These are phyloP conservation scores for Lamprologus tigripictilis DNA, from an alignment of 2,113 vertebrate genomes.

Conservation along the genomic window DNA sequence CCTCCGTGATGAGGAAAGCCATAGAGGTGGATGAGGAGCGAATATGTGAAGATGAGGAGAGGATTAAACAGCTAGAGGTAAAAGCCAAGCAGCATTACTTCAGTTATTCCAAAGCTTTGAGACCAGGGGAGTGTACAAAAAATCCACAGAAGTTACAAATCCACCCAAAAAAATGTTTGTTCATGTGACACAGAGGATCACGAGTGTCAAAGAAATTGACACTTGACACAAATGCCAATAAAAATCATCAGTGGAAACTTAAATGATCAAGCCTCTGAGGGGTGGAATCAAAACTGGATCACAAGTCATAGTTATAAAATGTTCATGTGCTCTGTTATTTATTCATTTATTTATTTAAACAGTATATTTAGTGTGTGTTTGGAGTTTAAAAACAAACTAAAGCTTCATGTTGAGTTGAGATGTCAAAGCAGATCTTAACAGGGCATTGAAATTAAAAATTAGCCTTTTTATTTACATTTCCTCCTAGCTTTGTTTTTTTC, in stretches of 20 bases:
- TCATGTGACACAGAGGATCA: background rate
- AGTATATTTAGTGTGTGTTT: background rate
- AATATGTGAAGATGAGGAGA: slow-evolving; percentile 85
- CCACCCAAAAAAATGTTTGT: background rate
- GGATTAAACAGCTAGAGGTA: slow-evolving; percentile 90
- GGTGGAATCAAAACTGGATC: background rate
- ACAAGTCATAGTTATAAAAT: background rate
- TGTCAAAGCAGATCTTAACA: background rate
- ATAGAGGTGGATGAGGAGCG: slow-evolving; percentile 91
- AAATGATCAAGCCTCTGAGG: background rate
- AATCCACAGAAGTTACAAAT: background rate
- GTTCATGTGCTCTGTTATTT: background rate
- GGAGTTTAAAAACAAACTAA: background rate
- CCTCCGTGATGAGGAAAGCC: slow-evolving; percentile 93
- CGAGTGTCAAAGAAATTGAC: background rate
- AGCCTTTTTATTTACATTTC: background rate
- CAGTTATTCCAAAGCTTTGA: background rate
- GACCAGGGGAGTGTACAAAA: background rate
- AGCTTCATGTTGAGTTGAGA: background rate
- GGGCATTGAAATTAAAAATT: background rate
- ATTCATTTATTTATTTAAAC: background rate
- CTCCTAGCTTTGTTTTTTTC: background rate
- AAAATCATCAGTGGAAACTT: background rate
- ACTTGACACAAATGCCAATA: background rate
- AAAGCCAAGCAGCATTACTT: background rate